Percentiles rank a stretch among this genome's conserved stretches.
phyloP scores from a whole-genome alignment of 1,140 invertebrate genomes.

The Drosophila neocordata region DNA sequence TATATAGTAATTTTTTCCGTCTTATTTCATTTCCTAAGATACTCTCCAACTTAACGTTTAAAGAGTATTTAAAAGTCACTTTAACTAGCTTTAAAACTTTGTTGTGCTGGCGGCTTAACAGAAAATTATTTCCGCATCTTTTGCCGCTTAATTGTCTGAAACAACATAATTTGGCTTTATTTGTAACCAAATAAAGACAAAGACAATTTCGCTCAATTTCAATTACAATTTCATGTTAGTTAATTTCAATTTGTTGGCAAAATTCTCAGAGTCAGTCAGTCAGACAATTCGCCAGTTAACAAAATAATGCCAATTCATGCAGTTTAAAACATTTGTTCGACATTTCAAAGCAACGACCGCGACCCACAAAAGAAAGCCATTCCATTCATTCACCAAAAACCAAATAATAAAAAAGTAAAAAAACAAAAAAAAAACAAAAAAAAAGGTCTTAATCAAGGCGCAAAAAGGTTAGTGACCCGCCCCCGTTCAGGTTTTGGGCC shows the following conservation, averaged over 20 bases:
- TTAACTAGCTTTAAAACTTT: constrained; percentile 38
- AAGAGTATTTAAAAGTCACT: not conserved
- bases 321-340: constrained; percentile 81
- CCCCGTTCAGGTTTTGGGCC: constrained; percentile 14
- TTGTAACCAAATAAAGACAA: constrained; percentile 55
- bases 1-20: too few species aligned
- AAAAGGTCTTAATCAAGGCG: constrained; percentile 66
- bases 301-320: constrained; percentile 74
- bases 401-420: constrained; percentile 18
- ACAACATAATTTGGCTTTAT: constrained; percentile 74
- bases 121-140: constrained; percentile 74
- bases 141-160: constrained; percentile 73
- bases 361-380: constrained; percentile 64
- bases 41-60: not conserved
- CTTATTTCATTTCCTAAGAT: too few species aligned
- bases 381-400: constrained; percentile 41
- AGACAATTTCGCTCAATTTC: constrained; percentile 45
- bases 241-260: constrained; percentile 71
- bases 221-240: constrained; percentile 66
- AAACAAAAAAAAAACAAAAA: not conserved
- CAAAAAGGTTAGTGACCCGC: constrained; percentile 70
- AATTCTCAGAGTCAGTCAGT: constrained; percentile 47
- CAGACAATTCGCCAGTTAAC: constrained; percentile 23
- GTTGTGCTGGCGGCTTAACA: constrained; percentile 2
- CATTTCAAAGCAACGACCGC: constrained; percentile 64